A percentile compares a stretch with the other conserved stretches of the same genome.
Evolutionary conservation across 2,113 vertebrate genomes (phyloP).

Genomic region (Semicossyphus pulcher): DNA sequence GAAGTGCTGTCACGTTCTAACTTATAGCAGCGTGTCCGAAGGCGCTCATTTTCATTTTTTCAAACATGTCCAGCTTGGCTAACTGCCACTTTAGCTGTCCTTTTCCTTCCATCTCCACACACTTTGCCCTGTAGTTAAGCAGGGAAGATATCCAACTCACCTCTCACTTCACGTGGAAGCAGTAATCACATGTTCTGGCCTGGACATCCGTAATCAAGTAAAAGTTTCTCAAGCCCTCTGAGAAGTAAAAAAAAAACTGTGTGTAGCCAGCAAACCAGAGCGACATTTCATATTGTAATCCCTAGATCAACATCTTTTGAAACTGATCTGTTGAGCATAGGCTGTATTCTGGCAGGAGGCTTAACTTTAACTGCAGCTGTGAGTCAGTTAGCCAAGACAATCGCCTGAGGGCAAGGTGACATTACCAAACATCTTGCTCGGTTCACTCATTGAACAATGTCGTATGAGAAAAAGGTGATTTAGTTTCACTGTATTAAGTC

Average conservation of each 20-base stretch:
- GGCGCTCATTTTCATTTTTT: constrained; percentile 73
- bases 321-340: constrained; percentile 4
- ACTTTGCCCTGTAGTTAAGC: constrained; percentile 75
- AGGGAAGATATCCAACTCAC: constrained; percentile 65
- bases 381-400: constrained; percentile 4
- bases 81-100: constrained; percentile 74
- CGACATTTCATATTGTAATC: constrained; percentile 12
- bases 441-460: not conserved
- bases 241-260: not conserved
- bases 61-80: constrained; percentile 66
- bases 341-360: constrained; percentile 1
- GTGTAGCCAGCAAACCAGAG: not conserved
- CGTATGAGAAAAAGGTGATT: constrained; percentile 1
- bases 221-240: constrained; percentile 69
- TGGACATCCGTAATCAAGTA: constrained; percentile 75
- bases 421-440: constrained; percentile 6
- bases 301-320: constrained; percentile 14
- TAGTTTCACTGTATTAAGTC: not conserved
- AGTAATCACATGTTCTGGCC: constrained; percentile 68
- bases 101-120: constrained; percentile 54
- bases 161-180: constrained; percentile 71
- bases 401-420: constrained; percentile 7
- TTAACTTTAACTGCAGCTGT: constrained; percentile 18
- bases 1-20: constrained; percentile 56
- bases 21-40: constrained; percentile 63